Evolutionary conservation across 2,888 invertebrate genomes (phyloP).

Genomic region (Lasioglossum leucozonium): DNA sequence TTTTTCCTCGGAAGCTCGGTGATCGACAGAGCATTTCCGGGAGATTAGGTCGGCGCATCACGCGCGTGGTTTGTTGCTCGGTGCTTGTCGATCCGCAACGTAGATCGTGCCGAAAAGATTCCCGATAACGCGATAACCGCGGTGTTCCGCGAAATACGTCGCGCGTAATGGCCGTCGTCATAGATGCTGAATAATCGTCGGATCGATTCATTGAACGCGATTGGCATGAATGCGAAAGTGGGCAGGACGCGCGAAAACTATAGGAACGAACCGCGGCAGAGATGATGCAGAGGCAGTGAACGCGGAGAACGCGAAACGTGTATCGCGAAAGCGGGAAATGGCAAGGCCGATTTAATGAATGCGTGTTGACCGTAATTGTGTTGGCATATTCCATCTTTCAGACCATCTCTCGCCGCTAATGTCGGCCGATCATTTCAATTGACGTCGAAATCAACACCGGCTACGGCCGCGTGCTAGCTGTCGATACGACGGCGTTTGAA

Average conservation of each 20-base stretch:
- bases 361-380: slow-evolving; percentile 18
- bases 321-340: neutral
- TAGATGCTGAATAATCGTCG: slow-evolving; percentile 22
- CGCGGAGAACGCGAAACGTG: neutral
- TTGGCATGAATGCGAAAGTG: neutral
- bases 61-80: neutral
- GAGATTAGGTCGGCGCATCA: neutral
- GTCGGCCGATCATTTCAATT: slow-evolving; percentile 9
- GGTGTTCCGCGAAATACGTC: neutral
- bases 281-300: neutral
- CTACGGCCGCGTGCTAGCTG: neutral
- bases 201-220: slow-evolving; percentile 33
- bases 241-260: neutral
- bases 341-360: slow-evolving; percentile 35
- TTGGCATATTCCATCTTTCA: slow-evolving; percentile 1
- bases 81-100: neutral
- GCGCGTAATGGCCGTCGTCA: neutral
- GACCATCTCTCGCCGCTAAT: neutral
- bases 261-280: neutral
- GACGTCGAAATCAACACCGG: slow-evolving; percentile 1
- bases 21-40: neutral
- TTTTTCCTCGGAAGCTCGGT: neutral
- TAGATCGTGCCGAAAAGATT: slow-evolving; percentile 6
- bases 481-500: neutral
- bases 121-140: neutral